Conservation (phyloP, 2,888 invertebrate genomes). For the Cephus spinipes region DNA sequence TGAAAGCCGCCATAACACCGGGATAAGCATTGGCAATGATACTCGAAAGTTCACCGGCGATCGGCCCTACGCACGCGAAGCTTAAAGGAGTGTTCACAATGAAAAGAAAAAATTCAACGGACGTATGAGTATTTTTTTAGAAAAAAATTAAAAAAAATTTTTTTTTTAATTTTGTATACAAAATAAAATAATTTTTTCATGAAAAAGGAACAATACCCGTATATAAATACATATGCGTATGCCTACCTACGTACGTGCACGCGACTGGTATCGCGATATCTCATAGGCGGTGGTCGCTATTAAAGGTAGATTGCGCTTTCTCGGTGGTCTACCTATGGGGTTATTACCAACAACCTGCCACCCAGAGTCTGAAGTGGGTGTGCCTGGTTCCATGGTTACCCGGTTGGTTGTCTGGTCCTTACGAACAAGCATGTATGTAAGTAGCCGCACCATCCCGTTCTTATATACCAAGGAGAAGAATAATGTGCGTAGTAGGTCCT, state of each 20-base stretch:
- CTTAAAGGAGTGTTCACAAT: not conserved
- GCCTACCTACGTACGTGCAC: not conserved
- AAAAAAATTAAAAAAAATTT: no score
- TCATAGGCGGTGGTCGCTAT: conserved; percentile 46
- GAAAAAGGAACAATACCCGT: not conserved
- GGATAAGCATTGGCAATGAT: no score
- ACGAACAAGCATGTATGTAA: not conserved
- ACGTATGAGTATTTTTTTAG: no score
- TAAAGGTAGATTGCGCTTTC: conserved; percentile 56
- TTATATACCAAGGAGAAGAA: conserved; percentile 4
- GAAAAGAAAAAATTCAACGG: not conserved
- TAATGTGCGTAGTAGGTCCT: not conserved
- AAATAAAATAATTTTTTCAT: not conserved
- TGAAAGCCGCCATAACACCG: no score
- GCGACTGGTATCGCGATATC: conserved; percentile 5
- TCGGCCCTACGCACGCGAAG: not conserved
- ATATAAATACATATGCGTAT: not conserved
- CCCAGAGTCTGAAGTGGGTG: conserved; percentile 53
- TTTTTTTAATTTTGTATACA: not conserved
- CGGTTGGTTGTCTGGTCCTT: not conserved
- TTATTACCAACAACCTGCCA: conserved; percentile 57
- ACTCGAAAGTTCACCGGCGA: no score
- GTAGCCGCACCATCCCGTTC: not conserved
- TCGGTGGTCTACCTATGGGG: conserved; percentile 57
- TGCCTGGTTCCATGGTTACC: conserved; percentile 33